Evolutionary conservation across 1,140 invertebrate species (phyloP).

Genomic region (Drosophila simulans): DNA sequence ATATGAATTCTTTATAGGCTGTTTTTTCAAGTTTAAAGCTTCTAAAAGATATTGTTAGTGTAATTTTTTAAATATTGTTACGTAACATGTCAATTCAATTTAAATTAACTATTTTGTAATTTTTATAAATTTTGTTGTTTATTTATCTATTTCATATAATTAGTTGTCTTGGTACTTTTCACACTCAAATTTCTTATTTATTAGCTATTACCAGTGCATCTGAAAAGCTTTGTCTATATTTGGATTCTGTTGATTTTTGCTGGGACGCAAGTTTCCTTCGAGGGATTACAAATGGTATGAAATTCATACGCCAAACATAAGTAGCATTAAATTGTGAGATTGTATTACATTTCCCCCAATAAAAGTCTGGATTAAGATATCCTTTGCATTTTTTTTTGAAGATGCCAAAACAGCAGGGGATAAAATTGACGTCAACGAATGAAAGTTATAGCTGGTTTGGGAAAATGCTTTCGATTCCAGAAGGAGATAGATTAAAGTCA

Average conservation of each 20-base stretch:
- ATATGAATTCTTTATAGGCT: no score
- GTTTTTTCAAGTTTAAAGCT: no score
- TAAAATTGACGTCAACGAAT: conserved; percentile 33
- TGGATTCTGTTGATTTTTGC: conserved; percentile 23
- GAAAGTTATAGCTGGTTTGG: conserved; percentile 8
- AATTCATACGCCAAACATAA: conserved; percentile 61
- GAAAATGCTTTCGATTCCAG: not conserved
- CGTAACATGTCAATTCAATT: no score
- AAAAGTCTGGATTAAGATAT: conserved; percentile 47
- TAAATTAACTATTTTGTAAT: no score
- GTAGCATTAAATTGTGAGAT: conserved; percentile 68
- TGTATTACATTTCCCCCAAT: conserved; percentile 54
- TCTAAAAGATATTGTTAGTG: no score
- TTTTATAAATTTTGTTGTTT: no score
- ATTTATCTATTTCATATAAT: no score
- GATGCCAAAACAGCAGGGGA: conserved; percentile 11
- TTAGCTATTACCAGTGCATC: no score
- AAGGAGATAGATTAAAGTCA: not conserved
- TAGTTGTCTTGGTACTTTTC: no score
- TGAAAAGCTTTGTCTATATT: conserved; percentile 36
- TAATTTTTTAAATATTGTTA: no score
- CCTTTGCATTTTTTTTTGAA: conserved; percentile 17
- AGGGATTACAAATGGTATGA: conserved; percentile 51
- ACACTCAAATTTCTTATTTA: no score
- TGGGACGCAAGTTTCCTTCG: conserved; percentile 4